Evolutionary conservation across 2,797 vertebrate species (phyloP), one percentile per base, ranked within the genome.

Genomic region (Tapera naevia): DNA sequence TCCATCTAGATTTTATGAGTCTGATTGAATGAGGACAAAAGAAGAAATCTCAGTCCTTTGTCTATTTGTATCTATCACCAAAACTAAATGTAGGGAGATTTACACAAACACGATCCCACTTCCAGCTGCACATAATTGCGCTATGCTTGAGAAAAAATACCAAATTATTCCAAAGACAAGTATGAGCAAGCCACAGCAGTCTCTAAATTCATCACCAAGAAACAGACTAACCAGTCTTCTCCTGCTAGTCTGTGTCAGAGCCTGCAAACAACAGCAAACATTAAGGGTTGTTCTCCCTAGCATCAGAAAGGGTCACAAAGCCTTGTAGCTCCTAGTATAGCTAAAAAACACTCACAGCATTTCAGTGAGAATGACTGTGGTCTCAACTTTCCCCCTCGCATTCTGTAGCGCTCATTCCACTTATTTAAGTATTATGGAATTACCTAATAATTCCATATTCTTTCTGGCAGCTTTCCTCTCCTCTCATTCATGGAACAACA

Each of bases 171-270:
- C 3, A 1, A 80, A 80, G 61, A 65, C 84, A 96, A 94, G 86
- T 70, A 65, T 0, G 0, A 80, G 22, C 90, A 95, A 76, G 80
- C 64, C 58, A 37, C 18, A 0, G 0, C 3, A 0, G 46, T n/a
- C 61, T 72, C 58, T 32, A 3, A 51, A 75, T n/a, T 83, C 76
- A 80, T 67, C 30, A 73, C 21, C 46, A 88, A 91, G 7, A n/a
- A 91, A 70, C 24, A 91, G 64, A 72, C 45, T 41, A 93, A 84
- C 37, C 78, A 62, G 71, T 33, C 39, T 64, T 58, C 78, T 65
- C 18, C 6, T 66, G 54, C n/a, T 92, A n/a, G 66, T 73, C 56
- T 5, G 2, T 70, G 84, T 66, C 3, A 1, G 43, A 87, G 28
- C 18, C 58, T 91, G 45, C 41, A 86, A 69, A 56, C 41, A 14